phyloP scores from a whole-genome alignment of 2,797 vertebrate species.

The Tauraco hartlaubi region DNA sequence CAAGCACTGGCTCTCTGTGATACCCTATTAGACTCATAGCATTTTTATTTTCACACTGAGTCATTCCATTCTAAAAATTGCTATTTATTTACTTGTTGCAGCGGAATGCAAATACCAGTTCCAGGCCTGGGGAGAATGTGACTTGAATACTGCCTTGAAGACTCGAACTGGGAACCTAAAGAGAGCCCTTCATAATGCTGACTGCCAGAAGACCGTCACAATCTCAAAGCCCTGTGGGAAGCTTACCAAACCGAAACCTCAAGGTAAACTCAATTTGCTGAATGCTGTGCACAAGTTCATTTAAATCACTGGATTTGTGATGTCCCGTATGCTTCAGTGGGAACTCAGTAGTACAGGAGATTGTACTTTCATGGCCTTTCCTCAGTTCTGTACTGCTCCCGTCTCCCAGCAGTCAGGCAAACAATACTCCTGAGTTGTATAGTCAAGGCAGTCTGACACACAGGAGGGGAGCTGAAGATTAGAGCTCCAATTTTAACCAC shows the following conservation, averaged over 20 bases:
- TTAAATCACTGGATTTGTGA: not conserved
- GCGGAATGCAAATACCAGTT: constrained; percentile 98
- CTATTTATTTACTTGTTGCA: constrained; percentile 50
- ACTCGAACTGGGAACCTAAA: constrained; percentile 92
- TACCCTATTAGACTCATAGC: not conserved
- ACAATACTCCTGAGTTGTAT: not conserved
- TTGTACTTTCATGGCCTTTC: not conserved
- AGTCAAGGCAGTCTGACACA: not conserved
- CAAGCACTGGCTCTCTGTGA: not conserved
- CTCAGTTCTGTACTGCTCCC: not conserved
- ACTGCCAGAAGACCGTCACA: constrained; percentile 90
- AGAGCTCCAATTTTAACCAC: not conserved
- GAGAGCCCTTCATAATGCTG: constrained; percentile 92
- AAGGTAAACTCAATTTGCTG: constrained; percentile 82
- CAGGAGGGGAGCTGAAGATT: not conserved
- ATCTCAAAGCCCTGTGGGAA: constrained; percentile 96
- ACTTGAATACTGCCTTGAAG: constrained; percentile 91
- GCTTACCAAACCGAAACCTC: constrained; percentile 92
- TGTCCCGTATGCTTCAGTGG: not conserved
- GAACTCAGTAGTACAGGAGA: not conserved
- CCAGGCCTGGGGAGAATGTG: constrained; percentile 96
- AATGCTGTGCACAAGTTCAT: not conserved
- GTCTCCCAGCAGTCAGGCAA: not conserved
- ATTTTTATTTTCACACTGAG: not conserved
- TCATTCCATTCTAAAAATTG: not conserved